These are phyloP conservation scores for Ceyx cyanopectus DNA, from an alignment of 2,113 vertebrate species.

Conservation along the genomic window DNA sequence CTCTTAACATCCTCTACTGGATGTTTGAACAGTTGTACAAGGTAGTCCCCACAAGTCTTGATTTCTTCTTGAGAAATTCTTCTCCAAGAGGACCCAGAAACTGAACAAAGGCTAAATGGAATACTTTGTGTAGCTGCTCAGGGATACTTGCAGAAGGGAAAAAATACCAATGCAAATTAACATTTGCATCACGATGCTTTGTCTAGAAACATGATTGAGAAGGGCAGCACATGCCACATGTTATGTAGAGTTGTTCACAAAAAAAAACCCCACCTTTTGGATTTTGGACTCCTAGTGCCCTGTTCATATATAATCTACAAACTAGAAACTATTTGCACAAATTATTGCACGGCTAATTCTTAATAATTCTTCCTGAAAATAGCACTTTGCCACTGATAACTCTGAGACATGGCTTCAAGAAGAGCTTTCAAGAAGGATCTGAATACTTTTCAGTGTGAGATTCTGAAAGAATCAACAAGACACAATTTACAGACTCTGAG, in stretches of 20 bases:
- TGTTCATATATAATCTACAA: neutral
- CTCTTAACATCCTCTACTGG: neutral
- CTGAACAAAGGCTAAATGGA: neutral
- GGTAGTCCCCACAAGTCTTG: neutral
- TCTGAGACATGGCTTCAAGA: neutral
- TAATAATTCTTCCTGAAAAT: neutral
- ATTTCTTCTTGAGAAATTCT: neutral
- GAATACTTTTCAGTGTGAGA: neutral
- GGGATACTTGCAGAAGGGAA: neutral
- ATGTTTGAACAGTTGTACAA: neutral
- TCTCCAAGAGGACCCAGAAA: neutral
- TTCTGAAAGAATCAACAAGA: neutral
- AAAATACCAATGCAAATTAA: neutral
- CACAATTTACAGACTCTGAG: neutral
- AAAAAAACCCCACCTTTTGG: neutral
- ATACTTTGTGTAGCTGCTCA: neutral
- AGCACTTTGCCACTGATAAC: neutral
- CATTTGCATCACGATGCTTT: neutral
- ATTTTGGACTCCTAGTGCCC: neutral
- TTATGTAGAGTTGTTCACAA: neutral
- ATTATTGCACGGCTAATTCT: neutral
- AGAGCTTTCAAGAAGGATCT: neutral
- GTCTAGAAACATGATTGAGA: neutral
- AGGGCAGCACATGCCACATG: neutral
- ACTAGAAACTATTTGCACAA: neutral